Evolutionary conservation across 1,140 invertebrate species (phyloP).

Genomic region (Galleria mellonella): DNA sequence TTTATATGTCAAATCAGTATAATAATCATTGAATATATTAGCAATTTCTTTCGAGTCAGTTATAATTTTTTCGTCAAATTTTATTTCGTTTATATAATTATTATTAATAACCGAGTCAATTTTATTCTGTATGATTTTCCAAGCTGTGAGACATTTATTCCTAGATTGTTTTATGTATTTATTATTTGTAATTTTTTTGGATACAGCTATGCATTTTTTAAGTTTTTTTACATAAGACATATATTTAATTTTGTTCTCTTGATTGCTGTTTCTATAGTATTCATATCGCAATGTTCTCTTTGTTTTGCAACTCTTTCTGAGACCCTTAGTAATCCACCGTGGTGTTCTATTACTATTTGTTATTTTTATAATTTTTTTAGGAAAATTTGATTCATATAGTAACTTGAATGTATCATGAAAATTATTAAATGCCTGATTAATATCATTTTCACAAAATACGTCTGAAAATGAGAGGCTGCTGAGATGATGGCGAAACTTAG

Average conservation of each 20-base stretch:
- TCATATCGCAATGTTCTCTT: neutral
- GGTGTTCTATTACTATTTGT: neutral
- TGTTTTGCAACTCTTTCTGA: too few relatives aligned
- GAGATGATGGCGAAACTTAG: slow-evolving; percentile 6
- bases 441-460: slow-evolving; percentile 5
- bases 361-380: too few relatives aligned
- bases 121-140: neutral
- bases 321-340: neutral
- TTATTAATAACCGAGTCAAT: too few relatives aligned
- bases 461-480: neutral
- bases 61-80: neutral
- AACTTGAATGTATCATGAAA: slow-evolving; percentile 10
- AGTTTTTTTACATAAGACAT: too few relatives aligned
- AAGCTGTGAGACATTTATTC: neutral
- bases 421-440: slow-evolving; percentile 8
- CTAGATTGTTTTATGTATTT: neutral
- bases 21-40: neutral
- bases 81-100: neutral
- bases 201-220: too few relatives aligned
- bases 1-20: neutral
- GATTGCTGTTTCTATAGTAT: neutral
- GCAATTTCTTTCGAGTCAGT: neutral
- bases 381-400: too few relatives aligned
- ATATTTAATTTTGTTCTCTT: neutral
- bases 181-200: neutral